A percentile compares a stretch with the other conserved stretches of the same genome.
phyloP scores from a whole-genome alignment of 2,113 vertebrate species.

The Pangasianodon hypophthalmus region DNA sequence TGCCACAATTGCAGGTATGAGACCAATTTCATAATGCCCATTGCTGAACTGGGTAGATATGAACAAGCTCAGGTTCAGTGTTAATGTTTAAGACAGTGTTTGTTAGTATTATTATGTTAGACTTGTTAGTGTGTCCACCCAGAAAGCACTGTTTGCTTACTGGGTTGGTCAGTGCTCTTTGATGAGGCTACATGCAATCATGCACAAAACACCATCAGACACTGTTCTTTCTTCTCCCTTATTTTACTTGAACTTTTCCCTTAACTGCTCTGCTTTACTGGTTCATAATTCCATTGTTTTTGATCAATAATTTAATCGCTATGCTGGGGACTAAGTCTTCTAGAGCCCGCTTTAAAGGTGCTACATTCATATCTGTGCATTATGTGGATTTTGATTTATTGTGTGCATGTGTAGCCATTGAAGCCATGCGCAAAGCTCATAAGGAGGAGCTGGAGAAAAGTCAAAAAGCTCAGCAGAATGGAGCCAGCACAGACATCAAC shows the following conservation, averaged over 20 bases:
- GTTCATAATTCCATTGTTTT: background rate
- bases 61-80: background rate
- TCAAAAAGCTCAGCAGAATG: constrained; percentile 80
- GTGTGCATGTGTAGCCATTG: constrained; percentile 76
- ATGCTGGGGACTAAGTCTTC: background rate
- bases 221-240: background rate
- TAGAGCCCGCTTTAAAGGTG: background rate
- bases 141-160: background rate
- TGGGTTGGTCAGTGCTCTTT: background rate
- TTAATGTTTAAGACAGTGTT: background rate
- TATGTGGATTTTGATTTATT: background rate
- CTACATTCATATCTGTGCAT: background rate
- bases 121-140: background rate
- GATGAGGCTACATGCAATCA: background rate
- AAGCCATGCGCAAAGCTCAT: constrained; percentile 91
- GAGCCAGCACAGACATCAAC: constrained; percentile 79
- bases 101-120: background rate
- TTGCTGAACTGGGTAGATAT: background rate
- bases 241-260: background rate
- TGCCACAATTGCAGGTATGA: constrained; percentile 86
- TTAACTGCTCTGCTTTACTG: background rate
- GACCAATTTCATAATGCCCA: background rate
- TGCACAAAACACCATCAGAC: background rate
- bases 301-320: background rate
- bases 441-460: constrained; percentile 87